Evolutionary conservation across 1,140 invertebrate species (phyloP).

Genomic region (Philotrypesis tridentata): DNA sequence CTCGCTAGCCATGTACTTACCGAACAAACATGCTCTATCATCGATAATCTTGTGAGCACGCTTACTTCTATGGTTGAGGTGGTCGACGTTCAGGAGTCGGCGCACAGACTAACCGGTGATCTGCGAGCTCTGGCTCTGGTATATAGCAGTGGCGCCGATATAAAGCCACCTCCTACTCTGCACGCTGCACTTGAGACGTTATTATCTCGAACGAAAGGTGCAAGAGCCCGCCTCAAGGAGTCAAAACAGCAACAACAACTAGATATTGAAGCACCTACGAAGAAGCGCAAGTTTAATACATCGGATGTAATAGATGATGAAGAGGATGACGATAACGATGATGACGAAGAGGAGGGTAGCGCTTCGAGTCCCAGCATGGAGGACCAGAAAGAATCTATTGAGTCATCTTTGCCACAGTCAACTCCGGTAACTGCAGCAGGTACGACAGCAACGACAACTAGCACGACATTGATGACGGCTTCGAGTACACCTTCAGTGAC

Average conservation of each 20-base stretch:
- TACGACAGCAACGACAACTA: constrained; percentile 22
- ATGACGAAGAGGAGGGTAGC: constrained; percentile 50
- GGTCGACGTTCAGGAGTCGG: constrained; percentile 71
- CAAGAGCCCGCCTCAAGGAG: constrained; percentile 61
- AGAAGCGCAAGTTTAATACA: constrained; percentile 68
- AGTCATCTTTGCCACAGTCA: constrained; percentile 14
- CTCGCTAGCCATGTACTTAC: constrained; percentile 77
- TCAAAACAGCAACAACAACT: constrained; percentile 50
- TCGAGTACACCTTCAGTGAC: not conserved
- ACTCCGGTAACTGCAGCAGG: constrained; percentile 39
- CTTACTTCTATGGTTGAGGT: constrained; percentile 74
- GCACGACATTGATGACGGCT: not conserved
- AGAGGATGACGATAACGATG: constrained; percentile 51
- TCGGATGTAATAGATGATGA: constrained; percentile 56
- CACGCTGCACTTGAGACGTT: constrained; percentile 63
- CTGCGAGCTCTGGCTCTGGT: constrained; percentile 75
- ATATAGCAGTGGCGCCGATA: constrained; percentile 70
- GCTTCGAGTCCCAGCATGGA: constrained; percentile 32
- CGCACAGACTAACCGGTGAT: constrained; percentile 75
- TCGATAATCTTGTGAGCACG: constrained; percentile 75
- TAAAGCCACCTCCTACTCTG: constrained; percentile 65
- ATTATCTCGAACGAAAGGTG: constrained; percentile 59
- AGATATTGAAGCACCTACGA: constrained; percentile 65
- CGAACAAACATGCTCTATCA: constrained; percentile 76
- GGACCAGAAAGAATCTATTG: constrained; percentile 11